A percentile compares a stretch with the other conserved stretches of the same genome.
Evolutionary conservation across 1,140 invertebrate genomes (phyloP).

Genomic region (Acromyrmex charruanus): DNA sequence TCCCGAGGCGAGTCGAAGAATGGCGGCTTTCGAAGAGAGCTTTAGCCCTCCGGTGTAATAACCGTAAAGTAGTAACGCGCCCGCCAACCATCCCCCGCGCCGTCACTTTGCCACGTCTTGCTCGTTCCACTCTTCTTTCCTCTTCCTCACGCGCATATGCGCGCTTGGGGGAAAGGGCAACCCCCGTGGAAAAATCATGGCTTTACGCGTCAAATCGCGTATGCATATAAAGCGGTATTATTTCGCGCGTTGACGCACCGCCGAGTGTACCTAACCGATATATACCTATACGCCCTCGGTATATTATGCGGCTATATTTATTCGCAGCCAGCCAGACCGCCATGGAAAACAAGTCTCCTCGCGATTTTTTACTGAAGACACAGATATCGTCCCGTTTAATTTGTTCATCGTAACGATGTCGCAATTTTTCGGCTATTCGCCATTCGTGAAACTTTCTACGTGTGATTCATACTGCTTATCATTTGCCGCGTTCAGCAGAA

Average conservation of each 20-base stretch:
- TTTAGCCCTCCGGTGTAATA: constrained; percentile 78
- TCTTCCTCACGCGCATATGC: constrained; percentile 38
- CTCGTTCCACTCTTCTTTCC: constrained; percentile 19
- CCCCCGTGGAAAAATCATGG: constrained; percentile 83
- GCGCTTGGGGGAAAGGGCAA: constrained; percentile 58
- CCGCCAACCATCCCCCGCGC: constrained; percentile 56
- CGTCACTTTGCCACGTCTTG: constrained; percentile 1
- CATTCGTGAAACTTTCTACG: neutral
- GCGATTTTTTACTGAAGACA: constrained; percentile 42
- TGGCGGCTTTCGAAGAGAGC: constrained; percentile 60
- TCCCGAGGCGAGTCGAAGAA: constrained; percentile 54
- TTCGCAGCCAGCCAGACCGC: constrained; percentile 39
- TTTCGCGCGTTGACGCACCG: constrained; percentile 79
- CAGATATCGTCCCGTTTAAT: neutral
- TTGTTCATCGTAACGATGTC: neutral
- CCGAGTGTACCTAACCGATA: constrained; percentile 67
- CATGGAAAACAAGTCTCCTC: constrained; percentile 34
- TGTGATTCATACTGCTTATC: neutral
- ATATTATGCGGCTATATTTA: constrained; percentile 64
- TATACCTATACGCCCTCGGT: constrained; percentile 57
- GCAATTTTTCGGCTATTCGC: neutral
- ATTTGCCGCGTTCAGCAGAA: too few relatives aligned
- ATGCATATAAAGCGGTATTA: constrained; percentile 85
- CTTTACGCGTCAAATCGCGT: constrained; percentile 84
- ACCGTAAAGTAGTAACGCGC: constrained; percentile 80